phyloP scores from a whole-genome alignment of 2,888 invertebrate species.

The Brenthis daphne region DNA sequence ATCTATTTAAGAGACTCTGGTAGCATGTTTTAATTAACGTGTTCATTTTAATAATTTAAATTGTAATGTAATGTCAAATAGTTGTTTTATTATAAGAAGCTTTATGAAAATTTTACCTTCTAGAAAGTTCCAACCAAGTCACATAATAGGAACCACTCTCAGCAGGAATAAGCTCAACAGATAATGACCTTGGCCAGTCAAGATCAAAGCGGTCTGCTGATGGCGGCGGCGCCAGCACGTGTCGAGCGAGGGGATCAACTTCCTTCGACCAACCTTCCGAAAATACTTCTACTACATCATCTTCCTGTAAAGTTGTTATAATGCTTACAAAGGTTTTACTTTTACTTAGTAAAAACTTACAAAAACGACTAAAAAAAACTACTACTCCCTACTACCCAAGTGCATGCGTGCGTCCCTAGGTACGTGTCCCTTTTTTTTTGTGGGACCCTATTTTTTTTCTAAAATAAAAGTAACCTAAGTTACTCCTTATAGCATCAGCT shows the following conservation, averaged over 20 bases:
- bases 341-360: no score
- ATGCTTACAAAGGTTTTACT: background rate
- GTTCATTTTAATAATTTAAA: no score
- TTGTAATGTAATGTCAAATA: no score
- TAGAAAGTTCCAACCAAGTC: constrained; percentile 92
- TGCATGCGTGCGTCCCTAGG: no score
- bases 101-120: constrained; percentile 55
- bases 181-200: constrained; percentile 86
- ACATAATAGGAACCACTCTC: constrained; percentile 89
- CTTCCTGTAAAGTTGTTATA: constrained; percentile 61
- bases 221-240: constrained; percentile 80
- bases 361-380: no score
- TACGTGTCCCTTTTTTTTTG: no score
- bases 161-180: constrained; percentile 90
- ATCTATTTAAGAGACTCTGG: no score
- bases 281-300: constrained; percentile 89
- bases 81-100: background rate
- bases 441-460: no score
- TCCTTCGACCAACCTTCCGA: constrained; percentile 89
- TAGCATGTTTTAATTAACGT: no score
- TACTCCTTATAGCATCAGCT: no score
- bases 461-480: no score
- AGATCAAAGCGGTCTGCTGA: constrained; percentile 82
- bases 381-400: no score
- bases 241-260: constrained; percentile 80